Percentiles rank a stretch among this genome's conserved stretches.
phyloP scores from a whole-genome alignment of 2,797 vertebrate genomes.

The Tenualosa thibaudeaui region DNA sequence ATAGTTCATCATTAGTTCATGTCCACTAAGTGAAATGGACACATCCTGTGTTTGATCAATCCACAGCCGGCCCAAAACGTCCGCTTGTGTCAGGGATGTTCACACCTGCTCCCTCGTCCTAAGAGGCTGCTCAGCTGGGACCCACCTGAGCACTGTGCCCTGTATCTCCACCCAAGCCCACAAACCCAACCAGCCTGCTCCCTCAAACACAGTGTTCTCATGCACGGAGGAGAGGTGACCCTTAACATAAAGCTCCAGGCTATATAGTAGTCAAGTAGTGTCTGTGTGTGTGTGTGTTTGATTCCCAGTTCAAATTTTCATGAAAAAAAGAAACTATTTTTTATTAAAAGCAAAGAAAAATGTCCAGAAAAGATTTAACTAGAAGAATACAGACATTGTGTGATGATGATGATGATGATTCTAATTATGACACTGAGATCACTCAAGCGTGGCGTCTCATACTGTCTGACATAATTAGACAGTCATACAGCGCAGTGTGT shows the following conservation, averaged over 20 bases:
- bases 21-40: neutral
- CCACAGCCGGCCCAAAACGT: neutral
- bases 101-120: neutral
- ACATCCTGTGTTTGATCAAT: neutral
- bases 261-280: neutral
- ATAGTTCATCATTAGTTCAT: neutral
- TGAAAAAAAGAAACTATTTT: too few relatives aligned
- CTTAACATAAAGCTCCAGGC: neutral
- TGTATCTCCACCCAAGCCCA: neutral
- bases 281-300: neutral
- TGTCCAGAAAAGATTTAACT: neutral
- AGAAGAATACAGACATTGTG: neutral
- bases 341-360: too few relatives aligned
- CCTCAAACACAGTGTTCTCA: neutral
- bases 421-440: neutral
- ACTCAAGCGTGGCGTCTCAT: neutral
- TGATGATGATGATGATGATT: neutral
- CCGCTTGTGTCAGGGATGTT: neutral
- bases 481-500: neutral
- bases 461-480: neutral
- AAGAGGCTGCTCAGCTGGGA: neutral
- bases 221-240: neutral
- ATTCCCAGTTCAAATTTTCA: too few relatives aligned
- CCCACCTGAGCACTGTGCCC: neutral
- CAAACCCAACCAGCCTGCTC: neutral